Percentiles rank a stretch among this genome's conserved stretches.
phyloP scores from a whole-genome alignment of 2,113 vertebrate species.

The Tricholaema leucomelas region DNA sequence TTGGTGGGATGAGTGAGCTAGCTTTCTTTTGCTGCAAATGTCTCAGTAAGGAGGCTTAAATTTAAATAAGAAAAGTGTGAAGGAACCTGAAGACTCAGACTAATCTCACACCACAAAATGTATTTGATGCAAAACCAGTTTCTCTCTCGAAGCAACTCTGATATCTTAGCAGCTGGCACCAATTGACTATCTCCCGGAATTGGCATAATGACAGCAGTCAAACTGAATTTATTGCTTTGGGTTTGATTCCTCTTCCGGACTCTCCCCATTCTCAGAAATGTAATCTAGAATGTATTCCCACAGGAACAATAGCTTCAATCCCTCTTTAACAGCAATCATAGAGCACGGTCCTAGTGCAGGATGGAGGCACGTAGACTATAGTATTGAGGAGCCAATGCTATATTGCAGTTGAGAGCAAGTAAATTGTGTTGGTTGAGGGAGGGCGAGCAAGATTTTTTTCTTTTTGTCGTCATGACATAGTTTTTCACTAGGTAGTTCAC shows the following conservation, averaged over 20 bases:
- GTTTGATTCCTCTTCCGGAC: slow-evolving; percentile 54
- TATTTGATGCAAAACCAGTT: slow-evolving; percentile 56
- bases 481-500: not conserved
- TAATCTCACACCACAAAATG: not conserved
- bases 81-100: slow-evolving; percentile 3
- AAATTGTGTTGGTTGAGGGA: not conserved
- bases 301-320: not conserved
- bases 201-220: slow-evolving; percentile 67
- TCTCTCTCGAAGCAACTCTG: slow-evolving; percentile 37
- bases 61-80: not conserved
- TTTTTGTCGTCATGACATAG: not conserved
- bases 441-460: not conserved
- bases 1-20: not conserved
- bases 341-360: not conserved
- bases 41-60: not conserved
- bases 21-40: not conserved
- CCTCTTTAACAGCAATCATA: not conserved
- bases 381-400: not conserved
- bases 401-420: not conserved
- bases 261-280: slow-evolving; percentile 63
- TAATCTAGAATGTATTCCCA: slow-evolving; percentile 35
- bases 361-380: not conserved
- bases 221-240: slow-evolving; percentile 59
- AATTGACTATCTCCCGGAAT: slow-evolving; percentile 45
- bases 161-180: slow-evolving; percentile 56